These are phyloP conservation scores for Mesodorylaimus sp. DNA, from an alignment of 2,888 invertebrate genomes.

Conservation along the genomic window DNA sequence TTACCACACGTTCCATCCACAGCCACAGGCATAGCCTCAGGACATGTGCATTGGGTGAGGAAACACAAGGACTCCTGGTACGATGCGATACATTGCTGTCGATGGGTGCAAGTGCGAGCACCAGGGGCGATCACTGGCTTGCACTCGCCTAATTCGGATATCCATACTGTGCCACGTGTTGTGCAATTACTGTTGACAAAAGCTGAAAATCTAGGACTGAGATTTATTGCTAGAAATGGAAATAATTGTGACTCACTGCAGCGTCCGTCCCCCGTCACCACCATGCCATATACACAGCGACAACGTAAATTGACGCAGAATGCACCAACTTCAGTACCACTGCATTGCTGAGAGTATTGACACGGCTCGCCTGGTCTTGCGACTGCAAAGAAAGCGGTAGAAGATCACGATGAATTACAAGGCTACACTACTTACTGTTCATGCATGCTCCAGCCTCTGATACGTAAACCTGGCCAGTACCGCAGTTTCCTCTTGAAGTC, in stretches of 20 bases:
- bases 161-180: slow-evolving; percentile 25
- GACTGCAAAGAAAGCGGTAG: slow-evolving; percentile 15
- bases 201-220: slow-evolving; percentile 8
- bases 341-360: slow-evolving; percentile 29
- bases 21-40: slow-evolving; percentile 21
- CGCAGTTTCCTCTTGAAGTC: slow-evolving; percentile 16
- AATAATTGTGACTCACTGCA: slow-evolving; percentile 15
- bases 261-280: slow-evolving; percentile 16
- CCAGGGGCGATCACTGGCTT: slow-evolving; percentile 17
- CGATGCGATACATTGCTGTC: slow-evolving; percentile 25
- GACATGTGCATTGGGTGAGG: slow-evolving; percentile 24
- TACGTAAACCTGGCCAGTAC: slow-evolving; percentile 25
- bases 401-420: background rate
- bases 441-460: slow-evolving; percentile 27
- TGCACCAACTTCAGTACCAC: slow-evolving; percentile 24
- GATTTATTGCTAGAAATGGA: background rate
- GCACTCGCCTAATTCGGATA: slow-evolving; percentile 27
- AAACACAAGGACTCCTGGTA: slow-evolving; percentile 19
- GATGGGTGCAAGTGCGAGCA: slow-evolving; percentile 20
- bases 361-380: slow-evolving; percentile 26
- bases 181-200: slow-evolving; percentile 26
- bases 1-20: slow-evolving; percentile 28
- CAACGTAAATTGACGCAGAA: slow-evolving; percentile 22
- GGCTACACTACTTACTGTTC: slow-evolving; percentile 17
- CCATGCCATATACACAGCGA: slow-evolving; percentile 20